Base-by-base conservation (phyloP, 2,888 invertebrate genomes). In the Andricus quercusramuli region DNA sequence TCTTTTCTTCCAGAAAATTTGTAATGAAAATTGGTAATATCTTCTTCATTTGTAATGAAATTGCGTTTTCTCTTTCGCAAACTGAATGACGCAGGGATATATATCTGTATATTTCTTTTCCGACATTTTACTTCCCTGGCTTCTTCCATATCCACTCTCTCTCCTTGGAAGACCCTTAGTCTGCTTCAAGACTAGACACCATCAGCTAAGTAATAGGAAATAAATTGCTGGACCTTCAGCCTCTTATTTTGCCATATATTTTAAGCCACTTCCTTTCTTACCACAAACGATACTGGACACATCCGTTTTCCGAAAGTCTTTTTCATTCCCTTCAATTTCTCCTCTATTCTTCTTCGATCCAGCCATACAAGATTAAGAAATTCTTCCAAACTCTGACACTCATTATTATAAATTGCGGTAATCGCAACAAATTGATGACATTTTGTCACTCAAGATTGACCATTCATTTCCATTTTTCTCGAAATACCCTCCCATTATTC, bases 161-260 rank as follows among this genome's bases (percentile, higher is more conserved):
- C 32, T 51, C 29, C 25, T 65, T 15, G 29, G n/a, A 44, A 78
- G 64, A 65, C 66, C 65, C 47, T 70, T 70, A 70, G 47, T 70
- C 51, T 47, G 70, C 25, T 70, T 51, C 70, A 70, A 70, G 68
- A 25, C 70, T 29, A n/a, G 70, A 70, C 56, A 9, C 59, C 67
- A 80, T 78, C 68, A 56, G 74, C 65, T 64, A 59, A 78, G 82
- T 78, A 82, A 82, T 82, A 82, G 78, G 76, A 82, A 82, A 82
- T 82, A 82, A 82, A 82, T 80, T 78, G 81, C 44, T 64, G 44
- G 47, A 47, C 25, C 70, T 3, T 29, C 29, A 70, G 78, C 47
- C 62, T 78, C 78, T 80, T 78, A 78, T 78, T 78, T 80, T n/a
- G 80, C 76, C 68, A 70, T 70, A 47, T 70, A 70, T 70, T 70